These are phyloP conservation scores for Unio pictorum DNA, from an alignment of 2,888 invertebrate genomes.

Conservation along the genomic window DNA sequence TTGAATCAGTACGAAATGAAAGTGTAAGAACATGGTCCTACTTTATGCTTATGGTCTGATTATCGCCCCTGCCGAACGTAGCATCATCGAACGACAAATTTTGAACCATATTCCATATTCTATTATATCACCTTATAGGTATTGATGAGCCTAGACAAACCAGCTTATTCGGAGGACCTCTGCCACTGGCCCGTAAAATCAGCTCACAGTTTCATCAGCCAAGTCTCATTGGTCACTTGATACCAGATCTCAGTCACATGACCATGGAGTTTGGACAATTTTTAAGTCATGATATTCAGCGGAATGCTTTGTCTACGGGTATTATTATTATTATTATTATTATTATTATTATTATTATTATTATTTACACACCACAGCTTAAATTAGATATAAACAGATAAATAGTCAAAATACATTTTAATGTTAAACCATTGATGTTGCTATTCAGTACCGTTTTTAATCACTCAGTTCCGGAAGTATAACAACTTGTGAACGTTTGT, in stretches of 20 bases:
- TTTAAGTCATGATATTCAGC: constrained; percentile 26
- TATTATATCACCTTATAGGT: background rate
- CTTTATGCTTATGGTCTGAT: too few species aligned
- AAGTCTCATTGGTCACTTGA: constrained; percentile 1
- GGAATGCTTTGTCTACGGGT: constrained; percentile 27
- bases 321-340: constrained; percentile 1
- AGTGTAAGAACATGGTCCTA: too few species aligned
- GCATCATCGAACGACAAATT: too few species aligned
- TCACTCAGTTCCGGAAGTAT: too few species aligned
- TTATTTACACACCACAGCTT: background rate
- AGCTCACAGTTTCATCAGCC: constrained; percentile 16
- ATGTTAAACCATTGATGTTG: too few species aligned
- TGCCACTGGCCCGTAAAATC: constrained; percentile 17
- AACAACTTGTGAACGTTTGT: too few species aligned
- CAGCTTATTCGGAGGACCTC: constrained; percentile 8
- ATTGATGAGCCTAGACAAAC: constrained; percentile 11
- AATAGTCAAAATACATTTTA: too few species aligned
- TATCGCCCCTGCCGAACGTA: too few species aligned
- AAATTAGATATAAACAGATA: too few species aligned
- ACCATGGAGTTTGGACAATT: constrained; percentile 32
- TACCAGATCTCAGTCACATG: constrained; percentile 16
- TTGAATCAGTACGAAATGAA: too few species aligned
- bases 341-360: background rate
- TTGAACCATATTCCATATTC: too few species aligned
- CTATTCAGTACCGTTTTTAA: too few species aligned